A percentile compares a stretch with the other conserved stretches of the same genome.
Evolutionary conservation across 1,140 invertebrate species (phyloP).

Genomic region (Tetranychus urticae): DNA sequence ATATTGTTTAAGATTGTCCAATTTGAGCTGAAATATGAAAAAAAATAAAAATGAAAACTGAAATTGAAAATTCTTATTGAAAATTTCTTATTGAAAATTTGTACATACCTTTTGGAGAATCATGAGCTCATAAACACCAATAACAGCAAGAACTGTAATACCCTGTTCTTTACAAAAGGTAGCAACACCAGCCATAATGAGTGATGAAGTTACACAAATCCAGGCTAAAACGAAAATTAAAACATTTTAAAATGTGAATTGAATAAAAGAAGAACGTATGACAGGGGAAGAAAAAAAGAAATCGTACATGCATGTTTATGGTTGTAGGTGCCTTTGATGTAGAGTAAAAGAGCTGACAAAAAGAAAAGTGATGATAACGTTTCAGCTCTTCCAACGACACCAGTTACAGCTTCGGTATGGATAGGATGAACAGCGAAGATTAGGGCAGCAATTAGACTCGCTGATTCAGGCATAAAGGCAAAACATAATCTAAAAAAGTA

Average conservation of each 20-base stretch:
- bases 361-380: slow-evolving; percentile 26
- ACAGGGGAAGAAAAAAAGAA: neutral
- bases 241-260: neutral
- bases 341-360: slow-evolving; percentile 28
- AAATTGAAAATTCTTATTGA: slow-evolving; percentile 80
- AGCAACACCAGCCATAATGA: neutral
- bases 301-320: slow-evolving; percentile 5
- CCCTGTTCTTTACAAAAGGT: slow-evolving; percentile 57
- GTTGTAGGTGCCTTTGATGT: slow-evolving; percentile 23
- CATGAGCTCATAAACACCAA: slow-evolving; percentile 46
- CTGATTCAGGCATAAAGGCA: neutral
- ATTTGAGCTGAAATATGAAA: slow-evolving; percentile 16
- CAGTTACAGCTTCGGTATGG: slow-evolving; percentile 43
- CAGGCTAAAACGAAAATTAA: slow-evolving; percentile 2
- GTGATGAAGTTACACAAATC: too few relatives aligned
- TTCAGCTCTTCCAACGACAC: slow-evolving; percentile 29
- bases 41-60: slow-evolving; percentile 42
- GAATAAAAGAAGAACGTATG: neutral
- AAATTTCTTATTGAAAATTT: slow-evolving; percentile 32
- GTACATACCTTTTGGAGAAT: slow-evolving; percentile 15
- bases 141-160: slow-evolving; percentile 61
- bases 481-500: neutral
- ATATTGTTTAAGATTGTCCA: slow-evolving; percentile 1
- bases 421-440: slow-evolving; percentile 27
- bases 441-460: slow-evolving; percentile 17